These are phyloP conservation scores for Macrotis lagotis DNA, from an alignment of 2,113 vertebrate genomes.

Conservation along the genomic window DNA sequence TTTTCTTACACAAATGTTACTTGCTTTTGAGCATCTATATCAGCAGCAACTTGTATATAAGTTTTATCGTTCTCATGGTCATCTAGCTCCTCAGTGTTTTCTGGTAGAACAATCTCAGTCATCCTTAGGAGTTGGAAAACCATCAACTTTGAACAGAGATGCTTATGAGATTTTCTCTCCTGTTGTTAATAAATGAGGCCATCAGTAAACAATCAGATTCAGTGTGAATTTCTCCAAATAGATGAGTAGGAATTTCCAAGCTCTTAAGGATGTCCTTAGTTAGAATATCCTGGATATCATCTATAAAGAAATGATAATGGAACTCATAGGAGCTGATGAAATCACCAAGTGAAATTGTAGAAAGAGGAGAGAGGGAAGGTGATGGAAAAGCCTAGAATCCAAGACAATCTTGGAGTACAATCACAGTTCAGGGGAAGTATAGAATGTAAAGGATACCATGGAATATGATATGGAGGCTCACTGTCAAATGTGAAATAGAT, in stretches of 20 bases:
- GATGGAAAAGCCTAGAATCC: not conserved
- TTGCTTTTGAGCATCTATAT: constrained; percentile 93
- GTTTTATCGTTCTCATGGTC: constrained; percentile 90
- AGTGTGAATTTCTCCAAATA: constrained; percentile 8
- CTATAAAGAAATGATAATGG: not conserved
- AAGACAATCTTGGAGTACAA: not conserved
- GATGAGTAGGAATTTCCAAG: constrained; percentile 40
- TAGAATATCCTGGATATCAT: too few relatives aligned
- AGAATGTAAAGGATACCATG: not conserved
- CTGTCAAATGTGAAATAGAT: not conserved
- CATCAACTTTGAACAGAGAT: constrained; percentile 92
- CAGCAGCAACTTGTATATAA: constrained; percentile 94
- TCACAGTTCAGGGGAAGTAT: not conserved
- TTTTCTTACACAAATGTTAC: constrained; percentile 74
- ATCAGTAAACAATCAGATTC: constrained; percentile 32
- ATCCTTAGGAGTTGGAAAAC: constrained; percentile 95
- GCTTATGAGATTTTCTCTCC: constrained; percentile 92
- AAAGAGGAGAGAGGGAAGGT: not conserved
- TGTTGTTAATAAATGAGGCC: constrained; percentile 65
- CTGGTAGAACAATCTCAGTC: constrained; percentile 98
- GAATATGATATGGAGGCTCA: not conserved
- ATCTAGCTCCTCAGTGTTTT: constrained; percentile 96
- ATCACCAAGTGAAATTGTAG: not conserved
- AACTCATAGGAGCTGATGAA: not conserved
- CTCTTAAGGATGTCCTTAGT: constrained; percentile 11